Percentiles rank a stretch among this genome's conserved stretches.
Conservation (phyloP, 2,797 vertebrate genomes). For the Liasis olivaceus region DNA sequence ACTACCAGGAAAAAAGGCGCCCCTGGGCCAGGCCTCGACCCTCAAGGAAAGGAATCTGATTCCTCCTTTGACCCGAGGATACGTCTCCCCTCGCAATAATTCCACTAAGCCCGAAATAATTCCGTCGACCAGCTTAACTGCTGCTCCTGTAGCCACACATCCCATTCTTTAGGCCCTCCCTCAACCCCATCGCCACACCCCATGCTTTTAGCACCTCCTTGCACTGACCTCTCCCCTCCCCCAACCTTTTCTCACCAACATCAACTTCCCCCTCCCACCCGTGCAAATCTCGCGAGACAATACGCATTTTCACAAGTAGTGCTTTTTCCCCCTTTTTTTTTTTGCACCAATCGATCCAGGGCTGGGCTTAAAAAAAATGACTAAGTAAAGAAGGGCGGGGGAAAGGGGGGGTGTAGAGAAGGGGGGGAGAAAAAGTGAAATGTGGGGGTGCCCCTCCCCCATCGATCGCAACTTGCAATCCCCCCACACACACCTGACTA, state of each 20-base stretch:
- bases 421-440: slow-evolving; percentile 54
- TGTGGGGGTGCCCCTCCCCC: slow-evolving; percentile 41
- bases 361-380: slow-evolving; percentile 88
- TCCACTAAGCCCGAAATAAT: neutral
- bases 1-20: neutral
- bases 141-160: neutral
- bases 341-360: slow-evolving; percentile 84
- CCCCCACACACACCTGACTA: neutral
- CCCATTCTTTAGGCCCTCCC: neutral
- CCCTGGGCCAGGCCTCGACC: neutral
- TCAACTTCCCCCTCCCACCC: slow-evolving; percentile 47
- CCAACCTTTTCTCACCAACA: slow-evolving; percentile 34
- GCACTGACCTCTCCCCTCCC: slow-evolving; percentile 35
- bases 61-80: neutral
- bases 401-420: slow-evolving; percentile 61
- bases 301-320: slow-evolving; percentile 91
- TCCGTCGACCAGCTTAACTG: neutral
- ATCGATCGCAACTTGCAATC: neutral
- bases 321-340: slow-evolving; percentile 65
- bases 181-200: neutral
- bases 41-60: neutral
- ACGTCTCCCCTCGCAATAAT: neutral
- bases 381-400: slow-evolving; percentile 77
- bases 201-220: slow-evolving; percentile 40
- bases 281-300: slow-evolving; percentile 90